phyloP scores from a whole-genome alignment of 2,797 vertebrate species.

The Macrochelys suwanniensis region DNA sequence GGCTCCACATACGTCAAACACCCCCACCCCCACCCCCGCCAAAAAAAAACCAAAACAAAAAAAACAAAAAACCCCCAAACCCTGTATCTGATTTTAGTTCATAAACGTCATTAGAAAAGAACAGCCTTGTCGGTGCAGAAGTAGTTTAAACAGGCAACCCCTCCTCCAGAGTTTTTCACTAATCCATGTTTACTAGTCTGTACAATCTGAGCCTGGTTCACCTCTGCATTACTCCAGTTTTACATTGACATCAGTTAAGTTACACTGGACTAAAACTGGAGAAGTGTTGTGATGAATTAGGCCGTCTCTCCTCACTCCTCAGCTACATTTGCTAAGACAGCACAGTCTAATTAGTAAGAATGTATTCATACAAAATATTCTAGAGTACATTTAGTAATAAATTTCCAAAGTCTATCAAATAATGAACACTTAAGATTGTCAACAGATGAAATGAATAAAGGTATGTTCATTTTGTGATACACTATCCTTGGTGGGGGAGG shows the following conservation, averaged over 20 bases:
- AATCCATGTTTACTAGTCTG: not conserved
- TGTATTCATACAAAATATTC: not conserved
- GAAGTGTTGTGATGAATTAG: not conserved
- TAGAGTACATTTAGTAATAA: not conserved
- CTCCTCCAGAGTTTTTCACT: not conserved
- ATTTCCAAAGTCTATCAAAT: not conserved
- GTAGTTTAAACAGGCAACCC: not conserved
- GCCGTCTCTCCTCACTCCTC: not conserved
- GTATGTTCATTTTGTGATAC: not conserved
- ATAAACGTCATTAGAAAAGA: not conserved
- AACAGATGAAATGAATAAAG: not conserved
- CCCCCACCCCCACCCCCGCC: accelerated
- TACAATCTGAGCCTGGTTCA: not conserved
- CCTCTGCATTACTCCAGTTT: not conserved
- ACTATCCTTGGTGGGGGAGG: not conserved
- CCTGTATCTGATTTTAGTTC: not conserved
- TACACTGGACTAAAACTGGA: not conserved
- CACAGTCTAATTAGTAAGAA: not conserved
- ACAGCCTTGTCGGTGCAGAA: not conserved
- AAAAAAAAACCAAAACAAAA: not conserved
- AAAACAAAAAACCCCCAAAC: too few relatives aligned
- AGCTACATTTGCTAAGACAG: not conserved
- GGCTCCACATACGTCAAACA: not conserved
- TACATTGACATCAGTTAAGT: accelerated
- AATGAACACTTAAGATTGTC: not conserved